Conservation (phyloP, 2,797 vertebrate genomes). For the Bradypus variegatus region DNA sequence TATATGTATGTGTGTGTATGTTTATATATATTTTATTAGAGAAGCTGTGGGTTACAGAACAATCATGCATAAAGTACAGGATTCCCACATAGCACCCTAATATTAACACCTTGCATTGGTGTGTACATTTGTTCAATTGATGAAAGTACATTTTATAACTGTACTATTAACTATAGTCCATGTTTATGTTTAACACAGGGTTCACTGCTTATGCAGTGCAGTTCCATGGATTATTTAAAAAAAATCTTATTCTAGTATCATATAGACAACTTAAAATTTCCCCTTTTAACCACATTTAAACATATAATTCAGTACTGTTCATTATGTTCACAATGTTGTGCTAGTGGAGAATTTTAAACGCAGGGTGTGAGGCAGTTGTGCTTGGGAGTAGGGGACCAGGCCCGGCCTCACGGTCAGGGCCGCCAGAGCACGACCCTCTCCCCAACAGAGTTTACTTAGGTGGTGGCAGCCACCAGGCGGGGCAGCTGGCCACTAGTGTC, state of each 20-base stretch:
- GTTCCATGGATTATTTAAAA: background rate
- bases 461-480: background rate
- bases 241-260: no score
- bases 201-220: background rate
- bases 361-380: background rate
- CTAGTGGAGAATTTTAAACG: background rate
- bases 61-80: background rate
- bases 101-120: accelerated
- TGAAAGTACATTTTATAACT: no score
- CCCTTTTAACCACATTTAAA: no score
- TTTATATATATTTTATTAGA: background rate
- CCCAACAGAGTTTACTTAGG: accelerated
- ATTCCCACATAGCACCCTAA: background rate
- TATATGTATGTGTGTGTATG: background rate
- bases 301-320: no score
- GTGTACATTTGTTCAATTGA: accelerated
- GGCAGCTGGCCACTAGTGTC: background rate
- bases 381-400: background rate
- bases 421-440: background rate
- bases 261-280: no score
- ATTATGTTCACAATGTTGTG: no score
- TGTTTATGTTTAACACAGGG: no score
- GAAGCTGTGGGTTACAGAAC: background rate
- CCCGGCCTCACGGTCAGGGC: no score
- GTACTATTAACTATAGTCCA: no score